These are phyloP conservation scores for human (Homo sapiens) DNA, from an alignment of 2,113 vertebrate species.

Conservation along the genomic window DNA sequence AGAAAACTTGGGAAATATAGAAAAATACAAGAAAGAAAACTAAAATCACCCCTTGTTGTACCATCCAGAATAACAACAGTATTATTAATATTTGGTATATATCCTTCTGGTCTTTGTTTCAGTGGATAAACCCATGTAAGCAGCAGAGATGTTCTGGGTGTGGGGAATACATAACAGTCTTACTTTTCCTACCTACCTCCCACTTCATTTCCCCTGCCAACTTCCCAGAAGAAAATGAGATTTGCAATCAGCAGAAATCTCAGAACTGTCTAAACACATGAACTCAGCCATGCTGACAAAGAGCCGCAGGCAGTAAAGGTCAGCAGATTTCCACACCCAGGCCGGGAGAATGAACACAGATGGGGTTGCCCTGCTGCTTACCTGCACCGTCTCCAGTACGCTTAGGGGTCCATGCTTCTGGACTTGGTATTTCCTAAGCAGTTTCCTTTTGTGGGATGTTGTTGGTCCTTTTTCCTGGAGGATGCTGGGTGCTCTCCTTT, in stretches of 20 bases:
- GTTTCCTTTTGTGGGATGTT: neutral
- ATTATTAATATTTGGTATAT: neutral
- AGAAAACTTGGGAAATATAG: neutral
- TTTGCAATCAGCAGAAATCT: neutral
- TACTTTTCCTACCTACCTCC: neutral
- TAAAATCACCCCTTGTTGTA: neutral
- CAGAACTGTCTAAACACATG: neutral
- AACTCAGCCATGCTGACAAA: neutral
- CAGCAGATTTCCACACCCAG: neutral
- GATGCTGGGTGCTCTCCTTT: neutral
- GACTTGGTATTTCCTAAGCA: neutral
- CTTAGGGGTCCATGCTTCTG: neutral
- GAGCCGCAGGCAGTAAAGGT: neutral
- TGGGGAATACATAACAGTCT: neutral
- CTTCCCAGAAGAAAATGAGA: slow-evolving; percentile 12
- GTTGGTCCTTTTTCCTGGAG: neutral
- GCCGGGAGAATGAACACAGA: neutral
- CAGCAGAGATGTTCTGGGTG: neutral
- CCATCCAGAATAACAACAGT: neutral
- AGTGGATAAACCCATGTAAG: neutral
- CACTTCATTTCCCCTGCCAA: neutral
- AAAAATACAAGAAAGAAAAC: slow-evolving; percentile 24
- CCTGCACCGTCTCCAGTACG: neutral
- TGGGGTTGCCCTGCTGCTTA: neutral
- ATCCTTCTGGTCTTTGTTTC: neutral